A percentile compares a stretch with the other conserved stretches of the same genome.
Evolutionary conservation across 2,888 invertebrate genomes (phyloP).

Genomic region (Torymus tubicola): DNA sequence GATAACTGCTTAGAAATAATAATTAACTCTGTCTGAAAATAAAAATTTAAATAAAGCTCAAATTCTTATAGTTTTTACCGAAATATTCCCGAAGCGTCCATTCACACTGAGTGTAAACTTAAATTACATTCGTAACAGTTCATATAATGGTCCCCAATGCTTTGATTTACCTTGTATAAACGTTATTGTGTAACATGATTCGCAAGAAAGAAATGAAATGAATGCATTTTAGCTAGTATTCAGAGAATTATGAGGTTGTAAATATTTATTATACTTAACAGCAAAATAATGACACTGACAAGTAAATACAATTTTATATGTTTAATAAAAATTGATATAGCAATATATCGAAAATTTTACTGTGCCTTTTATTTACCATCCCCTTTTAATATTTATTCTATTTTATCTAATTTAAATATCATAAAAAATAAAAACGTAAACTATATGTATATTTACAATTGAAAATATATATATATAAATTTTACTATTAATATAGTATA

Average conservation of each 20-base stretch:
- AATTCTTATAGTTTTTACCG: not conserved
- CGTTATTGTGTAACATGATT: slow-evolving; percentile 40
- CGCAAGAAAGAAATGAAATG: slow-evolving; percentile 8
- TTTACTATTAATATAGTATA: no score
- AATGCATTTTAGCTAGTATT: slow-evolving; percentile 34
- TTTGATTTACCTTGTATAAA: slow-evolving; percentile 23
- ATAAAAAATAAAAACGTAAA: no score
- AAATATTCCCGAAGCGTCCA: not conserved
- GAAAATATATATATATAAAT: no score
- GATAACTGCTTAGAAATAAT: no score
- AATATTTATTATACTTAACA: slow-evolving; percentile 36
- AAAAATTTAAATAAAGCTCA: slow-evolving; percentile 19
- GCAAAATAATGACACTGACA: slow-evolving; percentile 16
- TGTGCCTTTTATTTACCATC: no score
- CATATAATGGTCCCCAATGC: not conserved
- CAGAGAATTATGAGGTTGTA: slow-evolving; percentile 31
- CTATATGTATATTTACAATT: no score
- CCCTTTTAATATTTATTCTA: no score
- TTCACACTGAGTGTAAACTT: slow-evolving; percentile 7
- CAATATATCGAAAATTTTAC: slow-evolving; percentile 36
- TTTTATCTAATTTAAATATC: no score
- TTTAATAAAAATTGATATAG: slow-evolving; percentile 52
- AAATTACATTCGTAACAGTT: not conserved
- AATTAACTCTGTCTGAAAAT: slow-evolving; percentile 12
- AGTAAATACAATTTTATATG: slow-evolving; percentile 46